Conservation (phyloP, 2,113 vertebrate genomes). For the Sphyrna mokarran region DNA sequence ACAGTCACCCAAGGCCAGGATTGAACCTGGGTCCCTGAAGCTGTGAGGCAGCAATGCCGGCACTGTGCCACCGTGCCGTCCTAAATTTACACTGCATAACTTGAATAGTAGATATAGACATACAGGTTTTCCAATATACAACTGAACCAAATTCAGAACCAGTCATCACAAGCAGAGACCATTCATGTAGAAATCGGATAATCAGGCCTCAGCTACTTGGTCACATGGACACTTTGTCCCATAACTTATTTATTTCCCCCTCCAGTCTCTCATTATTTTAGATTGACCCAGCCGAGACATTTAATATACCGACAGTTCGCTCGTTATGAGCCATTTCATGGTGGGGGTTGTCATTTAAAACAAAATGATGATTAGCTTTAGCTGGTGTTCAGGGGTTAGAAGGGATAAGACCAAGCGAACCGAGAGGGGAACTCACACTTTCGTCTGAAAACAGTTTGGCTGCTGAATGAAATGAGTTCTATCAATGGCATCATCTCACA, state of each 20-base stretch:
- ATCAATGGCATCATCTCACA: background rate
- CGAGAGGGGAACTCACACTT: background rate
- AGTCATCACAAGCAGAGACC: background rate
- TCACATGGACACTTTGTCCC: background rate
- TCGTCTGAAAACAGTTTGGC: background rate
- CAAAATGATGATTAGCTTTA: background rate
- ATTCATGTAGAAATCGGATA: background rate
- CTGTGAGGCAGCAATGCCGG: too few relatives aligned
- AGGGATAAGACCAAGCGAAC: background rate
- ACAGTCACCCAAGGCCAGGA: too few relatives aligned
- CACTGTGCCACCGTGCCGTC: too few relatives aligned
- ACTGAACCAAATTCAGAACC: background rate
- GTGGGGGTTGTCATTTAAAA: too few relatives aligned
- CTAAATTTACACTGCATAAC: background rate
- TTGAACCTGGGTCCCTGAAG: too few relatives aligned
- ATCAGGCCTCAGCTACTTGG: background rate
- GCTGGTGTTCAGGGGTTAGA: background rate
- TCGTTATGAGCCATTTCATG: background rate
- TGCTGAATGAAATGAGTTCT: background rate
- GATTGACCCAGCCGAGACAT: background rate
- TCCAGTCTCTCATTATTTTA: background rate
- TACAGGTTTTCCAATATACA: background rate
- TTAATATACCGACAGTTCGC: background rate
- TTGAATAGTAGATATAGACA: background rate
- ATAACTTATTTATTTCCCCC: background rate